Base-by-base conservation (phyloP, 2,113 vertebrate genomes). In the Nyctereutes procyonoides region DNA sequence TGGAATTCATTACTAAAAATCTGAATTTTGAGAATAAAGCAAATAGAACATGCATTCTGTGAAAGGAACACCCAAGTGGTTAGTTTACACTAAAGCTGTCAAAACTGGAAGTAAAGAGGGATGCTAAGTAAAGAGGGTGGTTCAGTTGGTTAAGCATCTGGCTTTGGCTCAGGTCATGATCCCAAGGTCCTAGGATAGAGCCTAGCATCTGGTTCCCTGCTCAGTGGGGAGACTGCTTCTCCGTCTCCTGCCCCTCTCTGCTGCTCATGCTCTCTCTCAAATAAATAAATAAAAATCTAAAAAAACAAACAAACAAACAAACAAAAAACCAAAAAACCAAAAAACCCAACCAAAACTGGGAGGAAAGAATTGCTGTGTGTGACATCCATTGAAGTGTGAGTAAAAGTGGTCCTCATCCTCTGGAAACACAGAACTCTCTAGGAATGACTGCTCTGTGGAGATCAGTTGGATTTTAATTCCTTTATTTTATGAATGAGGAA, bases 21-120 rank as follows among this genome's bases (percentile, higher is more conserved):
- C 32, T 32, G 15, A 56, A 43, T 32, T 87, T 71, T 91, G 55
- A 84, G 69, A 95, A 28, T 77, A 96, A 79, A 96, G 55, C 48
- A n/a, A 62, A 32, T 60, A 35, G 60, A 88, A 93, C 24, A 53
- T 90, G 22, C 9, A 15, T 79, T 77, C 65, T 82, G 24, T 83
- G 53, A 67, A 88, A 88, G 55, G 28, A 65, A 55, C 8, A 84
- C 48, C 12, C 4, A 26, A 58, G 24, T 90, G 53, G 24, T 48
- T 88, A 58, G n/a, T 83, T 93, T 51, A 58, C 38, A 58, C 19
- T 38, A 35, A 88, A 88, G 65, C 67, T 74, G 35, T 88, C 69
- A 88, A 86, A 95, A 79, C 20, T 56, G 30, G 32, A 69, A 51
- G 24, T 30, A 77, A 81, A 56, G 58, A 90, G 16, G 32, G 67